Percentiles rank a stretch among this genome's conserved stretches.
Conservation (phyloP, 2,113 vertebrate genomes). For the Apteryx owenii region DNA sequence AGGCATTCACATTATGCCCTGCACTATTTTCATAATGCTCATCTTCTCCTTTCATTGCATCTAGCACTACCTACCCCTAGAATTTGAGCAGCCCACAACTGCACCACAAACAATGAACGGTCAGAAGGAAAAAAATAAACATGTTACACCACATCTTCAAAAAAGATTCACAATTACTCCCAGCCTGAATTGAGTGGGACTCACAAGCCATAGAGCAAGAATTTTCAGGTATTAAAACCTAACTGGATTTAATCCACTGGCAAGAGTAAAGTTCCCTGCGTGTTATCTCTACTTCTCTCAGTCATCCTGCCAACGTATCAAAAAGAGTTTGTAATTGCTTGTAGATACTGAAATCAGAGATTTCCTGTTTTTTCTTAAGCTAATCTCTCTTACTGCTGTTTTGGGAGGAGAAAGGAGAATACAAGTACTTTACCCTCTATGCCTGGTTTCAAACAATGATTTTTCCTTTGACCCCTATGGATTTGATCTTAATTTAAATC, state of each 20-base stretch:
- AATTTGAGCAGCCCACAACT: background rate
- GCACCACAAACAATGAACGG: background rate
- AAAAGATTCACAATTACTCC: accelerated
- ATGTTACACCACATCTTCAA: background rate
- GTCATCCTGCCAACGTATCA: constrained; percentile 3
- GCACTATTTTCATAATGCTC: background rate
- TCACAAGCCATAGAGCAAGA: background rate
- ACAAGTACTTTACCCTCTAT: background rate
- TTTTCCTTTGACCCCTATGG: background rate
- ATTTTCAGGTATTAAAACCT: background rate
- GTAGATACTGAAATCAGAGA: constrained; percentile 41
- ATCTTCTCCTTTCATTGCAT: background rate
- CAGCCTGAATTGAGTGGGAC: background rate
- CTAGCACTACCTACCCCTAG: background rate
- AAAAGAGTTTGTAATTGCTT: constrained; percentile 38
- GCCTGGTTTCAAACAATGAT: background rate
- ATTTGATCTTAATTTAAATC: constrained; percentile 8
- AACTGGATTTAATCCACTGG: background rate
- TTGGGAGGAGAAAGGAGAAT: background rate
- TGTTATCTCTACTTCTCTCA: constrained; percentile 9
- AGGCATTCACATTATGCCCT: background rate
- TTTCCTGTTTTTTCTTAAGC: background rate
- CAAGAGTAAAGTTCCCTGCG: background rate
- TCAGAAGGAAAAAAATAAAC: background rate
- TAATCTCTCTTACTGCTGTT: constrained; percentile 16